Percentiles rank a stretch among this genome's conserved stretches.
Evolutionary conservation across 2,113 vertebrate species (phyloP).

Genomic region (Acanthisitta chloris): DNA sequence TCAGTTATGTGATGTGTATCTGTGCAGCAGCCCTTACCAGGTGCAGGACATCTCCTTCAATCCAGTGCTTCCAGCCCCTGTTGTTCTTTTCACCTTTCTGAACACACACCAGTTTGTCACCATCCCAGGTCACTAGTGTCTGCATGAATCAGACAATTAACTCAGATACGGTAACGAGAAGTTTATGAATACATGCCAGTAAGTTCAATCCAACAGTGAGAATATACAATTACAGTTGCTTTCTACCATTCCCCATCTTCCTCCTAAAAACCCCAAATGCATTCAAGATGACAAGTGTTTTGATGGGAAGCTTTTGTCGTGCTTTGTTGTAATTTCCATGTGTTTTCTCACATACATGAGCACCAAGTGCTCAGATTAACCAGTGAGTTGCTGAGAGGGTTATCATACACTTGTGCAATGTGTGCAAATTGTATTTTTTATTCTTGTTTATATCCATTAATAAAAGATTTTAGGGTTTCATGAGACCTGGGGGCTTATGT

Average conservation of each 20-base stretch:
- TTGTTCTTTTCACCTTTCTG: conserved; percentile 95
- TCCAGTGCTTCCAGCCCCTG: conserved; percentile 94
- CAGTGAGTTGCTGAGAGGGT: neutral
- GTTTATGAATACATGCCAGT: neutral
- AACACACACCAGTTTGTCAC: conserved; percentile 86
- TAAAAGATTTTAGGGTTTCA: neutral
- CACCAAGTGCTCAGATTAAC: neutral
- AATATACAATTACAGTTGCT: neutral
- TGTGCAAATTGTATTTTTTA: neutral
- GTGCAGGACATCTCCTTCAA: conserved; percentile 88
- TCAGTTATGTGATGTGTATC: neutral
- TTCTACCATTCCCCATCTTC: neutral
- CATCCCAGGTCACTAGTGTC: conserved; percentile 89
- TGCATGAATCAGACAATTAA: conserved; percentile 63
- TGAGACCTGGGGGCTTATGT: neutral
- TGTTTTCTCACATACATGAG: neutral
- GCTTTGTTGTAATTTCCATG: neutral
- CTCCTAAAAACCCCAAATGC: neutral
- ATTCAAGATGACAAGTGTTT: neutral
- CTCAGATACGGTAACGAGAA: neutral
- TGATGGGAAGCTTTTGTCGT: neutral
- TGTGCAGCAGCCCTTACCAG: conserved; percentile 77
- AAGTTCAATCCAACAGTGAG: neutral
- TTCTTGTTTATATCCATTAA: neutral
- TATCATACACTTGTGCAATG: neutral